Conservation (phyloP, 1,140 invertebrate species). For the Drosophila sproati region DNA sequence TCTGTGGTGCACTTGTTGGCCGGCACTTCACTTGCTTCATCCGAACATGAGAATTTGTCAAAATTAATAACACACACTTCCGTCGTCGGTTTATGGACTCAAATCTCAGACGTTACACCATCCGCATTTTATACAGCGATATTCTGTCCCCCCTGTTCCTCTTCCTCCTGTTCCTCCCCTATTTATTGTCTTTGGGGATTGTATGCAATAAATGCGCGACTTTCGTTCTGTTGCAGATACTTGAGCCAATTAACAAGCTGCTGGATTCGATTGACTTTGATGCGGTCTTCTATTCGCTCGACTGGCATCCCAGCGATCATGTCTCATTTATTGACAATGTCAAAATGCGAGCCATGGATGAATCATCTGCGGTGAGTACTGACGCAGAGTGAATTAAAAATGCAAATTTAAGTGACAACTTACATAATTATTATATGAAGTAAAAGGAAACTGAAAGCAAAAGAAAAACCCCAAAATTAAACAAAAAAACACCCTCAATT, state of each 20-base stretch:
- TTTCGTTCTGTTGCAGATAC: constrained; percentile 86
- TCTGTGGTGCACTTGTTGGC: constrained; percentile 48
- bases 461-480: too few relatives aligned
- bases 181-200: constrained; percentile 25
- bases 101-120: constrained; percentile 19
- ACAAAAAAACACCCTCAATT: too few relatives aligned
- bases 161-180: neutral
- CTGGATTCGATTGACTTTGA: constrained; percentile 95
- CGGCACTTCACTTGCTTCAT: constrained; percentile 46
- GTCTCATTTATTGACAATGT: constrained; percentile 98
- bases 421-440: neutral
- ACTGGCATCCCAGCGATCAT: constrained; percentile 99
- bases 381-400: neutral
- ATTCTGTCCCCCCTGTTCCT: neutral
- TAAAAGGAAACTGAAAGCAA: neutral
- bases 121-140: too few relatives aligned
- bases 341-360: constrained; percentile 88
- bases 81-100: constrained; percentile 71
- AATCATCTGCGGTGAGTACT: constrained; percentile 87
- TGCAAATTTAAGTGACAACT: neutral
- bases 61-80: constrained; percentile 84
- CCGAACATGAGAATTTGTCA: constrained; percentile 81
- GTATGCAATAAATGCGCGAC: constrained; percentile 40
- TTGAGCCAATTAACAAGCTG: constrained; percentile 96
- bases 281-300: constrained; percentile 96